These are phyloP conservation scores for Hydropotes inermis DNA, from an alignment of 2,113 vertebrate species.

Conservation along the genomic window DNA sequence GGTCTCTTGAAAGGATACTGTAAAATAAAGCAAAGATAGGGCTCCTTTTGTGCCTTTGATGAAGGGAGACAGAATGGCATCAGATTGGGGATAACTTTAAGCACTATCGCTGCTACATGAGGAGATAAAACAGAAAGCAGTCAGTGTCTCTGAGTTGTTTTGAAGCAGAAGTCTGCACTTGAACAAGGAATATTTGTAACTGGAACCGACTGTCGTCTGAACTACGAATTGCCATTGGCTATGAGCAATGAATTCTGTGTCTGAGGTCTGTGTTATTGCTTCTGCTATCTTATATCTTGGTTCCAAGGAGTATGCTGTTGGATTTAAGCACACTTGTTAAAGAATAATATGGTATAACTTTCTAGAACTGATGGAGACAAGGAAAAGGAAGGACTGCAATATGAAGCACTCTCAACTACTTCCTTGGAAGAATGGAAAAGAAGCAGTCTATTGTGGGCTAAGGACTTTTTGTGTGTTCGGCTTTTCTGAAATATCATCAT, in stretches of 20 bases:
- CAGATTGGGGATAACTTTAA: conserved; percentile 57
- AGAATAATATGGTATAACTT: background rate
- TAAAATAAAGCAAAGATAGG: conserved; percentile 34
- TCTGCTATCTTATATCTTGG: conserved; percentile 18
- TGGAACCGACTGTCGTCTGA: background rate
- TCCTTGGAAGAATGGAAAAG: background rate
- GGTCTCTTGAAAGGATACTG: background rate
- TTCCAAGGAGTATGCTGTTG: background rate
- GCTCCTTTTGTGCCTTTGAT: conserved; percentile 54
- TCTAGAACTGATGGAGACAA: background rate
- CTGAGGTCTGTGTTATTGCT: background rate
- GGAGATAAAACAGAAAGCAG: conserved; percentile 64
- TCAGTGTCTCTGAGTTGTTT: conserved; percentile 6
- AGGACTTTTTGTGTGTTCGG: background rate
- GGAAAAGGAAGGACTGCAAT: background rate
- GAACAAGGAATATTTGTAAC: conserved; percentile 45
- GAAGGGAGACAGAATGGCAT: conserved; percentile 56
- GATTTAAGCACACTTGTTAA: background rate
- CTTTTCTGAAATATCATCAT: background rate
- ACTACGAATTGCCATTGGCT: background rate
- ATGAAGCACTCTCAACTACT: background rate
- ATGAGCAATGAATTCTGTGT: background rate
- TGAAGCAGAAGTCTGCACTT: conserved; percentile 40
- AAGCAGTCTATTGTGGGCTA: background rate
- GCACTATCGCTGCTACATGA: conserved; percentile 47